Base-by-base conservation (phyloP, 2,113 vertebrate species). In the Gracilinanus agilis region DNA sequence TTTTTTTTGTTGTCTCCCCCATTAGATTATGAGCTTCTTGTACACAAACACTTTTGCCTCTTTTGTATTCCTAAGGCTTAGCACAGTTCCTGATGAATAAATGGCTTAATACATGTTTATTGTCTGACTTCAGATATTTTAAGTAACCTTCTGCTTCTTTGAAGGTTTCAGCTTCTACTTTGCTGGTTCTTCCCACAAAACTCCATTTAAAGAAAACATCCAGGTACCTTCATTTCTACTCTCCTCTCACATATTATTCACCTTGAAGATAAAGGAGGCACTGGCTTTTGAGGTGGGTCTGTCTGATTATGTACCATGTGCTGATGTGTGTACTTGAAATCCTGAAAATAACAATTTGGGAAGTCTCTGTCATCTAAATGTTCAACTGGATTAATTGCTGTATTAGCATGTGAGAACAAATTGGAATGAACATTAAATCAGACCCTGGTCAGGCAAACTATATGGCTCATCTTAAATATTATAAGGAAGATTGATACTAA, bases 391-490 rank as follows among this genome's bases (percentile, higher is more conserved):
- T 98, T 97, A 98, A 98, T 95, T 24, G 95, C 89, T 97, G 98
- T 25, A 90, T 98, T 98, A 99, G 98, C 97, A 99, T 99, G 99
- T 97, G 99, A 96, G 98, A 98, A 89, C 96, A 98, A 98, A 97
- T 97, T 96, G 98, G 96, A 94, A 96, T 99, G 44, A 99, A 98
- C 97, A 99, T 99, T 99, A 99, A 99, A 90, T 99, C 99, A 97
- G 99, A 40, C 34, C 40, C 34, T 75, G 67, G 34, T 40, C 16
- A 40, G 67, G 40, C 34, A 13, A 75, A 75, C 19, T 9, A 8
- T 75, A 75, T n/a, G n/a, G 34, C 40, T 75, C 67, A 75, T 75
- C 16, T 75, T 21, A 9, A 75, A 75, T 40, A n/a, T 75, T 75
- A 75, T 75, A 75, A 75, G n/a, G 67, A 75, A 75, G 34, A 75